Evolutionary conservation across 2,797 vertebrate species (phyloP).

Genomic region (Chelon labrosus): DNA sequence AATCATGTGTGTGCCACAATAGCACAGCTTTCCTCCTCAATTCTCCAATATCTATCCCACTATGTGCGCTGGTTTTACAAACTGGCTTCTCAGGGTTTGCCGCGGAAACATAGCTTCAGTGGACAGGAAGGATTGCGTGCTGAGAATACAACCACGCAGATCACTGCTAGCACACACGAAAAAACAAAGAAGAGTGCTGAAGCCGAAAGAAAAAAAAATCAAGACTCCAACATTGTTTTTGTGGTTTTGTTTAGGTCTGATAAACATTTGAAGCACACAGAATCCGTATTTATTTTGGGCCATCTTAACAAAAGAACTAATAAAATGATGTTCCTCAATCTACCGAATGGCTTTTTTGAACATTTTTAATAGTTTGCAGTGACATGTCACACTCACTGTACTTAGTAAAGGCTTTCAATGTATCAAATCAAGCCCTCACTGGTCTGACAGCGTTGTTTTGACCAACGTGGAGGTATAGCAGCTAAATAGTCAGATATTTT

Average conservation of each 20-base stretch:
- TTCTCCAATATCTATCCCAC: constrained; percentile 4
- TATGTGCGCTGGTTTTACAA: constrained; percentile 27
- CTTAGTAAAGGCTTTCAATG: background rate
- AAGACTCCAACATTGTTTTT: no score
- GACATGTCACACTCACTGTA: no score
- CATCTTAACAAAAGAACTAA: no score
- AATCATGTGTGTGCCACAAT: constrained; percentile 38
- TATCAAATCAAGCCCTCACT: background rate
- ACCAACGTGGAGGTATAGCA: no score
- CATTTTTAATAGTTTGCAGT: no score
- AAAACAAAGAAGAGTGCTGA: constrained; percentile 11
- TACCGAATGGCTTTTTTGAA: no score
- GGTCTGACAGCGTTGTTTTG: no score
- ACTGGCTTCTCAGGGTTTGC: constrained; percentile 13
- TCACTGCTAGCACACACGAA: constrained; percentile 14
- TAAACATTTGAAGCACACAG: no score
- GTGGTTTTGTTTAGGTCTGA: no score
- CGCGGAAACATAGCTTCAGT: constrained; percentile 15
- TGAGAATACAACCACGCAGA: constrained; percentile 39
- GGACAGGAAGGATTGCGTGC: constrained; percentile 25
- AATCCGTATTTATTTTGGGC: no score
- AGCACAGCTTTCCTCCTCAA: background rate
- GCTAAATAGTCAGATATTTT: no score
- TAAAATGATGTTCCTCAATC: no score
- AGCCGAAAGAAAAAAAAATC: background rate